Conservation (phyloP, 2,797 vertebrate species). For the Mus spretus region DNA sequence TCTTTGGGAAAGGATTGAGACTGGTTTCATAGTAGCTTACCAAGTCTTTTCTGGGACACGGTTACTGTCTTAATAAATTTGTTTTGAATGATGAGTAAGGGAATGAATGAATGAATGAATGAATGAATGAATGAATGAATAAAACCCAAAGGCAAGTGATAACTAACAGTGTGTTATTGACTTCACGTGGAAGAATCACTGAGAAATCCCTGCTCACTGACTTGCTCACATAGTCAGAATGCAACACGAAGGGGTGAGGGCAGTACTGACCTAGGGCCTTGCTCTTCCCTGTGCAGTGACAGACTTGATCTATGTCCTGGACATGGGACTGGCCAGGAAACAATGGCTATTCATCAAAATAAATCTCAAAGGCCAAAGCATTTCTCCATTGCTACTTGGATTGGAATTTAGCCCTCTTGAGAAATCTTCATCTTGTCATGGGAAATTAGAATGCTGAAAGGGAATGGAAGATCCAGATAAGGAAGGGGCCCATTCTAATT, state of each 20-base stretch:
- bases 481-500: neutral
- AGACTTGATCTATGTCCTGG: neutral
- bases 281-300: neutral
- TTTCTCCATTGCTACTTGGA: conserved; percentile 22
- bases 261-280: fast-evolving
- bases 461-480: neutral
- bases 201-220: neutral
- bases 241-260: neutral
- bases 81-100: neutral
- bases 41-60: neutral
- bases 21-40: neutral
- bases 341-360: neutral
- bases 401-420: conserved; percentile 26
- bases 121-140: neutral
- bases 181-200: fast-evolving
- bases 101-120: neutral
- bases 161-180: neutral
- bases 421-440: conserved; percentile 43
- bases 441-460: conserved; percentile 67
- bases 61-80: neutral
- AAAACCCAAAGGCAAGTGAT: neutral
- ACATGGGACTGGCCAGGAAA: neutral
- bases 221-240: neutral
- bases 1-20: neutral
- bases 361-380: conserved; percentile 11